These are phyloP conservation scores for Perdita meconis DNA, from an alignment of 2,888 invertebrate genomes.

Conservation along the genomic window DNA sequence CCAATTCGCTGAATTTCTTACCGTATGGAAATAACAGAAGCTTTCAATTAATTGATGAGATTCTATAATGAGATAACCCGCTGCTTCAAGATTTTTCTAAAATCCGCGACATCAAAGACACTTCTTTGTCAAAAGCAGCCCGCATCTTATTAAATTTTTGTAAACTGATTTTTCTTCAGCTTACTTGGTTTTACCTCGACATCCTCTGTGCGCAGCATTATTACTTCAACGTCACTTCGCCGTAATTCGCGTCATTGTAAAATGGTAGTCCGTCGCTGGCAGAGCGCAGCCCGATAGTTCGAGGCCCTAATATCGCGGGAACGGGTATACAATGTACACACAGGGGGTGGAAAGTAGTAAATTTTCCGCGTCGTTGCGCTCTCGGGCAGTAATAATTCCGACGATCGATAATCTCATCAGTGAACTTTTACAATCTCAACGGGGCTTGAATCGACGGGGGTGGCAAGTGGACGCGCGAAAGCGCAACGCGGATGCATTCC, in stretches of 20 bases:
- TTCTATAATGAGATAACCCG: no score
- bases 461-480: conserved; percentile 29
- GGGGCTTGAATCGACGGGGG: not conserved
- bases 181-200: not conserved
- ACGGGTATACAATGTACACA: not conserved
- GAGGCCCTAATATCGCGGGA: conserved; percentile 14
- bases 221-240: conserved; percentile 23
- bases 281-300: not conserved
- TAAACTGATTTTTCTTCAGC: conserved; percentile 15
- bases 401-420: conserved; percentile 57
- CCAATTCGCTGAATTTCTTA: no score
- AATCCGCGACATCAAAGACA: conserved; percentile 9
- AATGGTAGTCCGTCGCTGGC: conserved; percentile 1
- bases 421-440: conserved; percentile 63
- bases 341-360: conserved; percentile 3
- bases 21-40: no score
- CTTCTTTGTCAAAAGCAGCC: not conserved
- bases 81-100: not conserved
- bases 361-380: conserved; percentile 20
- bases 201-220: conserved; percentile 25
- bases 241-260: conserved; percentile 23
- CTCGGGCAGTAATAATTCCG: conserved; percentile 44
- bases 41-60: no score
- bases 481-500: conserved; percentile 70
- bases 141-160: conserved; percentile 17